phyloP scores from a whole-genome alignment of 1,140 invertebrate genomes.

The Drosophila burlai region DNA sequence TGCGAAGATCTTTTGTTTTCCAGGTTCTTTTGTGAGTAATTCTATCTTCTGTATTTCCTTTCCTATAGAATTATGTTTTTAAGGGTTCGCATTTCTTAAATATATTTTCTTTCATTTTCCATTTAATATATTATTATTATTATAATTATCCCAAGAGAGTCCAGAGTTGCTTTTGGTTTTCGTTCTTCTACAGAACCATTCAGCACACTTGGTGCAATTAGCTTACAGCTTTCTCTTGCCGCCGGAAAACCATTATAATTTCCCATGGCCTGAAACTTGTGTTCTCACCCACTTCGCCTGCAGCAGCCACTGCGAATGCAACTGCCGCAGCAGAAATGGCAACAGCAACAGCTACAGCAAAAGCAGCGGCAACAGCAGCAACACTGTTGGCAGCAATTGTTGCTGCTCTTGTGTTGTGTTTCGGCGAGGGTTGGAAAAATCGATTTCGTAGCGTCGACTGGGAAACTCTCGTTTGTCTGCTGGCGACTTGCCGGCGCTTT shows the following conservation, averaged over 20 bases:
- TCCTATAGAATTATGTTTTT: background rate
- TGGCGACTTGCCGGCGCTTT: constrained; percentile 48
- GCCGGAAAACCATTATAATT: constrained; percentile 27
- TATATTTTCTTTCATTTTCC: background rate
- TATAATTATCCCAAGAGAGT: background rate
- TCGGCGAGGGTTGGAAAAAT: constrained; percentile 67
- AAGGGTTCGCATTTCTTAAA: background rate
- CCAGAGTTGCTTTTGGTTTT: too few species aligned
- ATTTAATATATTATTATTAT: too few species aligned
- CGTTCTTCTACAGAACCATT: background rate
- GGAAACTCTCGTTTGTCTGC: constrained; percentile 41
- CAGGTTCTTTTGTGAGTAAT: too few species aligned
- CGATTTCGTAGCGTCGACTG: constrained; percentile 48
- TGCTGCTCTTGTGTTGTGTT: constrained; percentile 52
- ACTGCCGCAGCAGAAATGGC: background rate
- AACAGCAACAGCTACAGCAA: background rate
- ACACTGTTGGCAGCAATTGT: constrained; percentile 45
- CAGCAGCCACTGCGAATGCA: constrained; percentile 19
- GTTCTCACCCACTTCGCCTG: constrained; percentile 38
- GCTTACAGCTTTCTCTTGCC: constrained; percentile 37
- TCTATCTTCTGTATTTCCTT: background rate
- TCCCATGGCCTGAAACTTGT: constrained; percentile 34
- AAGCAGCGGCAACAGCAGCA: background rate
- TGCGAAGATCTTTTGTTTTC: background rate
- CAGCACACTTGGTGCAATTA: constrained; percentile 21